Evolutionary conservation across 2,797 vertebrate species (phyloP), one percentile per base, ranked within the genome.

Genomic region (Lagodon rhomboides): DNA sequence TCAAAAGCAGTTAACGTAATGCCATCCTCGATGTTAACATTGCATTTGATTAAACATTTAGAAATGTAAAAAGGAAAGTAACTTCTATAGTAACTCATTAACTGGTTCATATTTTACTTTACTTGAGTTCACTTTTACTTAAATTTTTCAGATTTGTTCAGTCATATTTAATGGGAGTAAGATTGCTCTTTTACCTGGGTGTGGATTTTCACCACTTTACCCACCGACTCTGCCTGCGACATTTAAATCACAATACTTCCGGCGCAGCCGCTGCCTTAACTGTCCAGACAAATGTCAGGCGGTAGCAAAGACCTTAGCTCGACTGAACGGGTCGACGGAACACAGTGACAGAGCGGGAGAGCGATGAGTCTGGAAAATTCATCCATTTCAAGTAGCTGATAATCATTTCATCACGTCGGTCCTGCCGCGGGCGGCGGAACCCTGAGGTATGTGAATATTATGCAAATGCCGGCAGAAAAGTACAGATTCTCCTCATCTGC

Each of bases 381-480:
- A 61, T 80, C 65, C 51, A 67, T 85, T 75, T 73, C 34, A 61
- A 74, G 68, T 49, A 56, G 59, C 80, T 68, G 60, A 84, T 75
- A 69, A 86, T 83, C 25, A 83, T 82, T 82, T 79, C 61, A 82
- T 84, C 67, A 23, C 73, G 71, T 67, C 61, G 23, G 53, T 73
- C 61, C 56, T 74, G 75, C 49, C 70, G 22, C 55, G 20, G 46
- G 22, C 55, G 20, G 46, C 2, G 0, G 51, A 67, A 71, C 75
- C 34, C 67, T 23, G 12, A 83, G 60, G 64, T 68, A 25, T 79
- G 53, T 51, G 54, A 75, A 44, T 51, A 82, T 85, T 82, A 91
- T 88, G 82, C 75, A 84, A 80, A 92, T 81, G 85, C 66, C 47
- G 67, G 55, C 81, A 88, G 79, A 83, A 87, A 83, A 68, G 67